A percentile compares a stretch with the other conserved stretches of the same genome.
Evolutionary conservation across 2,797 vertebrate genomes (phyloP).

Genomic region (Acanthis flammea): DNA sequence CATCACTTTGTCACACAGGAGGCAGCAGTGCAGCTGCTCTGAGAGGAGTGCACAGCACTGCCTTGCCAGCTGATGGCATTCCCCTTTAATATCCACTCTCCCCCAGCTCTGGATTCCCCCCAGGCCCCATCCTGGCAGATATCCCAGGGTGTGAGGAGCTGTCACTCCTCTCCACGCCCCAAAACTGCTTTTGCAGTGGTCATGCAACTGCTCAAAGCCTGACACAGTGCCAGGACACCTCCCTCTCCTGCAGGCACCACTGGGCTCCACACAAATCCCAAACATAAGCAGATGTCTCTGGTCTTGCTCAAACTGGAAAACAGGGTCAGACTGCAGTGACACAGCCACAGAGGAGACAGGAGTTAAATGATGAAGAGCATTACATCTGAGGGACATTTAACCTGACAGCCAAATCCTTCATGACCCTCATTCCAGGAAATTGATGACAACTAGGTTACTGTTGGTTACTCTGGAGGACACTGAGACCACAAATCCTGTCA

Average conservation of each 20-base stretch:
- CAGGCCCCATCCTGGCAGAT: not conserved
- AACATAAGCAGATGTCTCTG: not conserved
- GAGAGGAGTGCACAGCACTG: not conserved
- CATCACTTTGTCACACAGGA: not conserved
- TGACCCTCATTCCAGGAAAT: not conserved
- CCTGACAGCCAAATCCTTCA: not conserved
- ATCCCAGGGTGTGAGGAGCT: not conserved
- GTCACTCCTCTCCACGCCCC: not conserved
- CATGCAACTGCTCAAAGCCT: not conserved
- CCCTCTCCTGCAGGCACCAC: not conserved
- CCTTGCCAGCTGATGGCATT: not conserved
- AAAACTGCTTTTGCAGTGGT: not conserved
- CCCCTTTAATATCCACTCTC: not conserved
- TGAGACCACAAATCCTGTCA: not conserved
- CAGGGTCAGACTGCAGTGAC: not conserved
- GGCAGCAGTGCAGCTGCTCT: not conserved
- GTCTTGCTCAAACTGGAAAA: not conserved
- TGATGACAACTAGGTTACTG: not conserved
- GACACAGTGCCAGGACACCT: fast-evolving
- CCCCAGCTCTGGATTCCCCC: not conserved
- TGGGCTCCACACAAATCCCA: not conserved
- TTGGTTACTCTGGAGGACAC: not conserved
- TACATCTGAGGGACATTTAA: not conserved
- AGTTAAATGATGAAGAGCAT: not conserved
- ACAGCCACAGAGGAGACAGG: not conserved